These are phyloP conservation scores for Aphidoletes aphidimyza DNA, from an alignment of 2,888 invertebrate genomes.

Conservation along the genomic window DNA sequence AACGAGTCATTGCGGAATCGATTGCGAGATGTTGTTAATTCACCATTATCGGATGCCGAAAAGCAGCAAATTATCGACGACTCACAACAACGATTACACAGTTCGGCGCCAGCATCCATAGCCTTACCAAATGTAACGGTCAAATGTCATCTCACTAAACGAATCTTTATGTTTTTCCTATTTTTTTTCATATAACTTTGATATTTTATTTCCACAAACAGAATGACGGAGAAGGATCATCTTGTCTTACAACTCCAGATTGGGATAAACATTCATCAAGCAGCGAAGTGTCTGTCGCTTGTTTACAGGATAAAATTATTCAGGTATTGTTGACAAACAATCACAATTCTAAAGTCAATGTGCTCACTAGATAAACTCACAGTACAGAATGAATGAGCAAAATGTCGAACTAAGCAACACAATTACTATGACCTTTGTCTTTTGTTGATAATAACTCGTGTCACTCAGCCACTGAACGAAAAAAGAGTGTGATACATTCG, in stretches of 20 bases:
- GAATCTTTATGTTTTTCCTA: constrained; percentile 14
- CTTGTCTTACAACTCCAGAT: constrained; percentile 82
- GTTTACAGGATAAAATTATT: constrained; percentile 90
- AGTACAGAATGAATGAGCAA: too few species aligned
- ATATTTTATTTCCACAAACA: constrained; percentile 52
- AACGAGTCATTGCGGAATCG: constrained; percentile 80
- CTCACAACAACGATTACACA: constrained; percentile 74
- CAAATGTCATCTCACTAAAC: too few species aligned
- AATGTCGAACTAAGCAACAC: too few species aligned
- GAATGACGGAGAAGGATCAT: constrained; percentile 71
- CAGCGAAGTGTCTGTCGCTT: constrained; percentile 91
- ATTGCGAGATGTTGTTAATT: constrained; percentile 81
- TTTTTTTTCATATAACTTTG: neutral
- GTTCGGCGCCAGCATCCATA: constrained; percentile 84
- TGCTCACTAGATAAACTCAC: too few species aligned
- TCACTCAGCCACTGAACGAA: too few species aligned
- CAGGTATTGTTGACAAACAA: constrained; percentile 72
- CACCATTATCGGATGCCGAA: constrained; percentile 84
- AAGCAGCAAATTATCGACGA: constrained; percentile 83
- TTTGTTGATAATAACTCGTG: too few species aligned
- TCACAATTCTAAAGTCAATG: too few species aligned
- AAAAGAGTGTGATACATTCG: too few species aligned
- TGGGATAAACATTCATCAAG: constrained; percentile 94
- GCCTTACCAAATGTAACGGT: constrained; percentile 68
- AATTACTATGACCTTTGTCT: too few species aligned